phyloP scores from a whole-genome alignment of 2,888 invertebrate species.

The Synanthedon myopaeformis region DNA sequence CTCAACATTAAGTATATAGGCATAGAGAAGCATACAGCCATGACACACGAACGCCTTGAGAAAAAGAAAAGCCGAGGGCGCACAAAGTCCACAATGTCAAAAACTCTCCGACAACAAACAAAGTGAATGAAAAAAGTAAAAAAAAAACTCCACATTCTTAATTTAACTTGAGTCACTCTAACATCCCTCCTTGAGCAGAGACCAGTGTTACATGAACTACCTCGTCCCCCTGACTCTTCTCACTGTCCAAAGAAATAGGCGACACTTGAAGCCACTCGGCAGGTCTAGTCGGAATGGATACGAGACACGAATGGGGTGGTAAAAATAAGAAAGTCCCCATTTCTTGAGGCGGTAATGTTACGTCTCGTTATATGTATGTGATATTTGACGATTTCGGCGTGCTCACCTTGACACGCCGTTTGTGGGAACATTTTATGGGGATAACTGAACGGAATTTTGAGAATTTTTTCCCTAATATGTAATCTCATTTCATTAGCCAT shows the following conservation, averaged over 20 bases:
- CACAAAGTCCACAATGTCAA: conserved; percentile 65
- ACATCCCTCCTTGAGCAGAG: conserved; percentile 49
- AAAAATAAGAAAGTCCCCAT: conserved; percentile 51
- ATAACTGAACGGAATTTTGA: conserved; percentile 17
- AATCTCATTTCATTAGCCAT: too few species aligned
- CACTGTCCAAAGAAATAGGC: conserved; percentile 5
- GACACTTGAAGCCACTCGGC: conserved; percentile 11
- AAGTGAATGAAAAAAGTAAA: conserved; percentile 44
- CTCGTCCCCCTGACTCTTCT: conserved; percentile 5
- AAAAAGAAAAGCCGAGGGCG: conserved; percentile 40
- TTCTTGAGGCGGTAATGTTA: conserved; percentile 47
- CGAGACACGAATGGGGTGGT: conserved; percentile 42
- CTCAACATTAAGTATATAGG: conserved; percentile 21
- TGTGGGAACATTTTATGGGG: conserved; percentile 42
- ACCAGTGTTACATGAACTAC: conserved; percentile 23
- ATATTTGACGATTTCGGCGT: conserved; percentile 37
- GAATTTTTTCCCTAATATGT: too few species aligned
- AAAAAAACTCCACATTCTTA: conserved; percentile 67
- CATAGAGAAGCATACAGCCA: conserved; percentile 38
- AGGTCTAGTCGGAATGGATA: conserved; percentile 35
- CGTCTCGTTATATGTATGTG: conserved; percentile 44
- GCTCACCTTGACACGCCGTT: conserved; percentile 60
- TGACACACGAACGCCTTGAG: conserved; percentile 56
- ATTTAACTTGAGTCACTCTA: conserved; percentile 70
- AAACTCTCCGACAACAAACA: conserved; percentile 66